Evolutionary conservation across 2,113 vertebrate genomes (phyloP), one percentile per base, ranked within the genome.

Genomic region (Alectura lathami): DNA sequence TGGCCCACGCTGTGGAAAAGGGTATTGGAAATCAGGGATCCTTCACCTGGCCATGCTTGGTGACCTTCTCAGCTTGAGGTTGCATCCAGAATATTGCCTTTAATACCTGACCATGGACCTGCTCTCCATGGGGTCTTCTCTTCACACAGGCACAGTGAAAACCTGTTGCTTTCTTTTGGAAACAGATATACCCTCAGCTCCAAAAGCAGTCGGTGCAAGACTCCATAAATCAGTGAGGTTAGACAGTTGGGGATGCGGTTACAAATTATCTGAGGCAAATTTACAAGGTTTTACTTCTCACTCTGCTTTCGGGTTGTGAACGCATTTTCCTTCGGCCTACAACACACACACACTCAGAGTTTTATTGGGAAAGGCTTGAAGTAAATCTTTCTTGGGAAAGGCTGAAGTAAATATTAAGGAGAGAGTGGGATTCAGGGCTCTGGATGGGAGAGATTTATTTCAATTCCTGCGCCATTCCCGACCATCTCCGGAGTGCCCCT

Each of bases 401-500:
- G n/a, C n/a, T n/a, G n/a, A n/a, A n/a, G n/a, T n/a, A n/a, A 30
- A 91, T 73, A 83, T 76, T 83, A 78, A 88, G 56, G 60, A 93
- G 43, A 83, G 23, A 91, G 13, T 48, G 30, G 79, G 87, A 76
- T 14, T 75, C 18, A 32, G 36, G 30, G 27, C 56, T 96, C 80
- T 85, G 45, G 53, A 79, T 56, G 40, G 23, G n/a, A 64, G 38
- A 68, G 76, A 96, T 96, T 96, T 94, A 92, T 95, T 92, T 91
- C 74, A 15, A 29, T 75, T 80, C 74, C 73, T 63, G 82, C 56
- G 69, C 77, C 12, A 43, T 74, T 89, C 36, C 68, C n/a, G 9
- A 69, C 85, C 64, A 32, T 86, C 63, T 86, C 79, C 82, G 66
- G 62, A 86, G 79, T 73, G 79, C 78, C 48, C 64, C 67, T 4